Evolutionary conservation across 2,797 vertebrate species (phyloP).

Genomic region (Mus caroli): DNA sequence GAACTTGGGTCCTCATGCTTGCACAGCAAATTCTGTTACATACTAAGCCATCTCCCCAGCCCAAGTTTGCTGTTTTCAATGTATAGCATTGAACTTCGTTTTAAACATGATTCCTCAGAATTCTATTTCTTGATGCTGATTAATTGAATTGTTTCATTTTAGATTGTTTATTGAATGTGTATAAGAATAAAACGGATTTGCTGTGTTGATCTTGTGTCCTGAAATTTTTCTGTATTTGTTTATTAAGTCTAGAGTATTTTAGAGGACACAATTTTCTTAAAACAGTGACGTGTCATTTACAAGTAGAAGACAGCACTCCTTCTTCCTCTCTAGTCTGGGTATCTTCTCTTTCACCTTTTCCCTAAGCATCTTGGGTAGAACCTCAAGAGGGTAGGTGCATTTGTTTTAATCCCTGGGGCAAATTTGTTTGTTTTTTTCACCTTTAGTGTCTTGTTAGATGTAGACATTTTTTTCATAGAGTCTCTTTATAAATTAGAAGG

Average conservation of each 20-base stretch:
- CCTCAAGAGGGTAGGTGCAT: neutral
- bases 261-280: neutral
- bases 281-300: neutral
- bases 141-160: constrained; percentile 30
- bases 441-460: constrained; percentile 12
- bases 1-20: neutral
- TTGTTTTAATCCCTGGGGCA: neutral
- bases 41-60: constrained; percentile 32
- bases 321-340: constrained; percentile 1
- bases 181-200: neutral
- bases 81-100: neutral
- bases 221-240: constrained; percentile 1
- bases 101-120: neutral
- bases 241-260: constrained; percentile 26
- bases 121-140: neutral
- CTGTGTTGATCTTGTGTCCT: neutral
- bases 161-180: neutral
- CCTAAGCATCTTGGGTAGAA: neutral
- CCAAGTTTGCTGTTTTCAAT: constrained; percentile 4
- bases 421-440: constrained; percentile 11
- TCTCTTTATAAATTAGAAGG: neutral
- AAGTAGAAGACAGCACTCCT: neutral
- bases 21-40: neutral
- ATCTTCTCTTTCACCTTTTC: constrained; percentile 17
- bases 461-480: neutral